These are phyloP conservation scores for Pristionchus mayeri DNA, from an alignment of 2,888 invertebrate species.

Conservation along the genomic window DNA sequence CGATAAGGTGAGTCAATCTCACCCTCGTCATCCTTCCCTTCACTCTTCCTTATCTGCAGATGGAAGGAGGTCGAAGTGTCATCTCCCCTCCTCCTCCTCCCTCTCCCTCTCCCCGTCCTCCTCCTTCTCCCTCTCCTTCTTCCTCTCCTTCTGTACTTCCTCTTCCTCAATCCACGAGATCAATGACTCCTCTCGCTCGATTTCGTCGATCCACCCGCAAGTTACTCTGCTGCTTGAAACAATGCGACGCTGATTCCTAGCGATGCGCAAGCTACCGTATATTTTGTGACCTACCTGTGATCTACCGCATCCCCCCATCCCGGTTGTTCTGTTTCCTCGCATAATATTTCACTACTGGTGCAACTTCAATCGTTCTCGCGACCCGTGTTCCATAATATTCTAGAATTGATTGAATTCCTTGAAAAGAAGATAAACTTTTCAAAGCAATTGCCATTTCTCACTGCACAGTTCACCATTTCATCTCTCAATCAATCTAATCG, in stretches of 20 bases:
- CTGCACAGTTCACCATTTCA: not conserved
- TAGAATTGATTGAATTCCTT: not conserved
- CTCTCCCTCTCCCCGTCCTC: not conserved
- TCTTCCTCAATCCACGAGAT: constrained; percentile 10
- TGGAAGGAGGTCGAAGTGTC: not conserved
- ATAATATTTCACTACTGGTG: constrained; percentile 28
- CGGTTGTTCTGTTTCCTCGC: constrained; percentile 16
- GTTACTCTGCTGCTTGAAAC: constrained; percentile 15
- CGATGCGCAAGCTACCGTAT: not conserved
- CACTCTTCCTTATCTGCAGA: constrained; percentile 1
- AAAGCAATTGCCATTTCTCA: not conserved
- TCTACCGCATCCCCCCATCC: constrained; percentile 11
- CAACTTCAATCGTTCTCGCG: not conserved
- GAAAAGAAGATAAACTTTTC: constrained; percentile 35
- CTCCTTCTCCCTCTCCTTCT: not conserved
- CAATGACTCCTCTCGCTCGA: not conserved
- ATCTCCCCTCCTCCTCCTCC: not conserved
- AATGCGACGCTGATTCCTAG: not conserved
- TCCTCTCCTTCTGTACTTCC: too few species aligned
- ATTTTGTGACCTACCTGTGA: not conserved
- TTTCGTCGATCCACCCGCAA: constrained; percentile 20
- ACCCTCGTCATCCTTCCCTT: not conserved
- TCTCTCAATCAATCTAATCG: not conserved
- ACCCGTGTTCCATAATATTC: constrained; percentile 16
- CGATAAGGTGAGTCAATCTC: constrained; percentile 7